These are phyloP conservation scores for Acanthosoma haemorrhoidale DNA, from an alignment of 2,888 invertebrate genomes.

Conservation along the genomic window DNA sequence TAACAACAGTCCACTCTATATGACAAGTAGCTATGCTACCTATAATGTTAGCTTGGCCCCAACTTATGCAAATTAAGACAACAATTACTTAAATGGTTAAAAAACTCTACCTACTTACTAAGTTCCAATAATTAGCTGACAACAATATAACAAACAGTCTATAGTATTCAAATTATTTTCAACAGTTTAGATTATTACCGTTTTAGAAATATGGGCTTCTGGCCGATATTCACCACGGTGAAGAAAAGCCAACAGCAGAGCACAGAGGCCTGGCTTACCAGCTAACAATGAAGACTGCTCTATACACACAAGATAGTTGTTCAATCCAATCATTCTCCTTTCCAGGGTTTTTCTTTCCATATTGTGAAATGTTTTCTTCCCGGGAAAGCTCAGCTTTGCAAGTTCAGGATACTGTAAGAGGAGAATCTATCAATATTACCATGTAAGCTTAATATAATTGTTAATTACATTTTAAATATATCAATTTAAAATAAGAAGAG, in stretches of 20 bases:
- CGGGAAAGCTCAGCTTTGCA: conserved; percentile 74
- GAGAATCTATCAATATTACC: not conserved
- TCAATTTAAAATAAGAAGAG: too few species aligned
- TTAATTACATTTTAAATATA: too few species aligned
- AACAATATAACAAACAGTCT: too few species aligned
- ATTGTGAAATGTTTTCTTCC: conserved; percentile 90
- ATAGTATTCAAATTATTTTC: too few species aligned
- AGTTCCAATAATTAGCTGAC: too few species aligned
- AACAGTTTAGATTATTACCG: conserved; percentile 52
- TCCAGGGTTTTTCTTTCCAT: conserved; percentile 80
- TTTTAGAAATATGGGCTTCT: conserved; percentile 56
- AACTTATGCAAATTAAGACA: too few species aligned
- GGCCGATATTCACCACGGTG: conserved; percentile 64
- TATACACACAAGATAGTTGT: conserved; percentile 70
- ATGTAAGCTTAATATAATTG: too few species aligned
- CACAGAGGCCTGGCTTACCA: conserved; percentile 56
- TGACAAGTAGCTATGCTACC: too few species aligned
- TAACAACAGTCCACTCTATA: too few species aligned
- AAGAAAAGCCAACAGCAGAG: conserved; percentile 58
- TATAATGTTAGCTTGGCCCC: too few species aligned
- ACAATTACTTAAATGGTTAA: too few species aligned
- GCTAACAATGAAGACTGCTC: conserved; percentile 54
- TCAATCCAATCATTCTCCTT: conserved; percentile 72
- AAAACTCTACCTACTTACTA: too few species aligned
- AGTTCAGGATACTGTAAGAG: conserved; percentile 66